A percentile compares a stretch with the other conserved stretches of the same genome.
These are phyloP conservation scores for Trilocha varians DNA, from an alignment of 2,888 invertebrate species.

Conservation along the genomic window DNA sequence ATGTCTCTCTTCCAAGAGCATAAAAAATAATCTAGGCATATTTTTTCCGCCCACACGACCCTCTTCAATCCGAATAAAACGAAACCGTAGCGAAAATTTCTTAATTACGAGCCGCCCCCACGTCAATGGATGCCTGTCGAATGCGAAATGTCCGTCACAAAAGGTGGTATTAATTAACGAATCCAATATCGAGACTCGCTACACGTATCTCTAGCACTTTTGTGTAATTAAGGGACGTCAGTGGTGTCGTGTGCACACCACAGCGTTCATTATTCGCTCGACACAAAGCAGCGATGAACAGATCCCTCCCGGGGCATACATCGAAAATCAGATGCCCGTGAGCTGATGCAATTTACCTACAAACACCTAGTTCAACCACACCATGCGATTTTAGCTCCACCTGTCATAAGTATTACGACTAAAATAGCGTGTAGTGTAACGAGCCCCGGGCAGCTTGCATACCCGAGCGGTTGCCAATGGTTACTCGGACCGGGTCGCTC, in stretches of 20 bases:
- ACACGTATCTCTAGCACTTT: slow-evolving; percentile 13
- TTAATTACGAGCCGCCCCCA: slow-evolving; percentile 27
- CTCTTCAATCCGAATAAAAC: slow-evolving; percentile 14
- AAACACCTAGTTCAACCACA: slow-evolving; percentile 15
- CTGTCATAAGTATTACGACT: slow-evolving; percentile 12
- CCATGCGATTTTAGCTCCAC: slow-evolving; percentile 25
- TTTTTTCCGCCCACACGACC: slow-evolving; percentile 10
- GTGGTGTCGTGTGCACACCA: slow-evolving; percentile 35
- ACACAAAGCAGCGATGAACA: slow-evolving; percentile 32
- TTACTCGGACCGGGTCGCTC: slow-evolving; percentile 31
- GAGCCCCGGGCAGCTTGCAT: slow-evolving; percentile 26
- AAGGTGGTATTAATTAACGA: slow-evolving; percentile 44
- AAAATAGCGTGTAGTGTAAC: slow-evolving; percentile 15
- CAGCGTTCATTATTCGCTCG: slow-evolving; percentile 24
- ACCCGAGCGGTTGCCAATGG: slow-evolving; percentile 40
- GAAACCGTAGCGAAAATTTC: slow-evolving; percentile 23
- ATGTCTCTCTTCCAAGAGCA: too few relatives aligned
- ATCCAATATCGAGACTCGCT: slow-evolving; percentile 39
- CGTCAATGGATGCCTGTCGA: slow-evolving; percentile 26
- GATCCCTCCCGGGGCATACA: slow-evolving; percentile 19
- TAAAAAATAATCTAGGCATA: background rate
- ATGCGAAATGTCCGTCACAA: slow-evolving; percentile 31
- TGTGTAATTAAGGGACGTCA: slow-evolving; percentile 39
- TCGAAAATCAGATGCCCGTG: slow-evolving; percentile 35
- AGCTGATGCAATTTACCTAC: slow-evolving; percentile 38